Base-by-base conservation (phyloP, 2,797 vertebrate species). In the Pachyuromys duprasi region DNA sequence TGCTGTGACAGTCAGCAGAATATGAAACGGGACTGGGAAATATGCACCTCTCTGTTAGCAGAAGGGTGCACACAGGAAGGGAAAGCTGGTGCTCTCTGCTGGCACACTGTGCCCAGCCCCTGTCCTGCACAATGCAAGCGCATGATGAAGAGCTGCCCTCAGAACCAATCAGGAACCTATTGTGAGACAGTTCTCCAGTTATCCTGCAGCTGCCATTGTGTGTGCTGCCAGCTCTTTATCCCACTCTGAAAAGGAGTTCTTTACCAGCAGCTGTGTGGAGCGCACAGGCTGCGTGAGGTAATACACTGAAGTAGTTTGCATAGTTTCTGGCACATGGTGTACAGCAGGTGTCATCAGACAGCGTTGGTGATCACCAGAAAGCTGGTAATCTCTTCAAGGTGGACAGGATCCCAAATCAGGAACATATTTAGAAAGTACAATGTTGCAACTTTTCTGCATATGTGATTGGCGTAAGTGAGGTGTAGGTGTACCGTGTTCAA, bases 141-240 rank as follows among this genome's bases (percentile, higher is more conserved):
- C 81, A 24, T 18, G 3, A 67, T 17, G 92, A 95, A 96, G 95
- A 94, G 83, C 96, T 89, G 94, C 89, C 72, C 94, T 93, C 93
- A 88, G 93, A 94, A 80, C 72, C 88, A 88, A 91, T 83, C 14
- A 81, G 96, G 79, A 94, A 89, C 94, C 96, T 88, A 96, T 90
- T 97, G 96, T 92, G 88, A 94, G 86, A 97, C 93, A 96, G 96
- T 97, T 97, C 96, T 93, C 95, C 88, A 82, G 95, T 94, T 90
- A 95, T 86, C 76, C 69, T 92, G 97, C 97, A 98, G 97, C 97
- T 97, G 97, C 90, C 94, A 78, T 94, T 75, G 92, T 65, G 70
- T 86, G 89, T 86, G 75, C 45, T 65, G 95, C 94, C 33, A 94
- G 49, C 93, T 96, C 95, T 97, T 97, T 96, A 96, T 97, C 42